Percentiles rank a stretch among this genome's conserved stretches.
phyloP scores from a whole-genome alignment of 2,888 invertebrate genomes.

The Drosophila mimetica region DNA sequence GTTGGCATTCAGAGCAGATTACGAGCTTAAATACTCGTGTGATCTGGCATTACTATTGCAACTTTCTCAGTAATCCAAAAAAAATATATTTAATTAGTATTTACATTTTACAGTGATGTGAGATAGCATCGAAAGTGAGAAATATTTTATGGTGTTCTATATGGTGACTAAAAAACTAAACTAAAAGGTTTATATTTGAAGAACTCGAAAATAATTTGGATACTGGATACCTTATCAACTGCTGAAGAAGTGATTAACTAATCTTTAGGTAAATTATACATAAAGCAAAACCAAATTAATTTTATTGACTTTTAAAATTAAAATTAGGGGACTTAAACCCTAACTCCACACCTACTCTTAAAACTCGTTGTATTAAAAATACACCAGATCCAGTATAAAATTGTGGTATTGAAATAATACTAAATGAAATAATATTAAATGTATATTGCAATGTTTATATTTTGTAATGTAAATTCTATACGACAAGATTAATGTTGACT shows the following conservation, averaged over 20 bases:
- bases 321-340: no score
- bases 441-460: no score
- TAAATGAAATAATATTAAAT: no score
- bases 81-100: not conserved
- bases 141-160: not conserved
- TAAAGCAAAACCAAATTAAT: not conserved
- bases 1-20: slow-evolving; percentile 20
- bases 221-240: not conserved
- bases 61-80: not conserved
- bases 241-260: not conserved
- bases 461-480: no score
- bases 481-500: no score
- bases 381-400: no score
- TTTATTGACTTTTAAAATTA: no score
- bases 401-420: no score
- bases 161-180: not conserved
- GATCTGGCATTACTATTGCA: not conserved
- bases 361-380: no score
- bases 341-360: no score
- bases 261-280: not conserved
- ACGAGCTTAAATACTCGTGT: slow-evolving; percentile 1
- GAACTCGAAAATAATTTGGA: no score
- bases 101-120: not conserved
- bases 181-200: not conserved
- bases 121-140: not conserved